phyloP scores from a whole-genome alignment of 2,113 vertebrate genomes.

The Ancistrus triradiatus region DNA sequence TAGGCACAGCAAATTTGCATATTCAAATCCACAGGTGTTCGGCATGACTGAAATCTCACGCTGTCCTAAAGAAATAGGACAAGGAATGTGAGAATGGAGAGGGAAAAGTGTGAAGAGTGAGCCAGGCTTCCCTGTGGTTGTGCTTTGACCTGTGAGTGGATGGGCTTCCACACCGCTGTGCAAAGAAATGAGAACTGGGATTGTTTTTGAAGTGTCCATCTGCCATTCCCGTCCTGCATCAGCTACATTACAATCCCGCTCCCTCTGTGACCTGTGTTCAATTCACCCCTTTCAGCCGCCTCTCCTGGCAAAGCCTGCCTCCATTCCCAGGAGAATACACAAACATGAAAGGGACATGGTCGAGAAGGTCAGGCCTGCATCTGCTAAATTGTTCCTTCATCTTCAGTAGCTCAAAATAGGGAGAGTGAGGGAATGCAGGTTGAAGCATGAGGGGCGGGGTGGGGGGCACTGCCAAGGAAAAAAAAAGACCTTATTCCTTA shows the following conservation, averaged over 20 bases:
- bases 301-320: constrained; percentile 43
- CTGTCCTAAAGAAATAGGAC: not conserved
- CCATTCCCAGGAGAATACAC: constrained; percentile 35
- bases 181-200: constrained; percentile 34
- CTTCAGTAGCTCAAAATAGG: constrained; percentile 33
- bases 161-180: constrained; percentile 23
- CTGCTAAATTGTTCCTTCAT: constrained; percentile 52
- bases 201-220: constrained; percentile 54
- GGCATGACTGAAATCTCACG: not conserved
- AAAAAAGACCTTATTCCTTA: constrained; percentile 16
- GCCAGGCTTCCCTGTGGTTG: not conserved
- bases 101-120: constrained; percentile 10
- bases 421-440: constrained; percentile 51
- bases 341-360: constrained; percentile 35
- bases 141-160: constrained; percentile 23
- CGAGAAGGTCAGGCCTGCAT: constrained; percentile 46
- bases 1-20: not conserved
- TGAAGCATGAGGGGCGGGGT: constrained; percentile 27
- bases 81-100: constrained; percentile 30
- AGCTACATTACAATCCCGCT: not conserved
- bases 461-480: constrained; percentile 29
- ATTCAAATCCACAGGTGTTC: not conserved
- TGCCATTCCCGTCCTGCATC: constrained; percentile 13
- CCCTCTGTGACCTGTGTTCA: not conserved
- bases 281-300: constrained; percentile 36